Evolutionary conservation across 2,113 vertebrate species (phyloP).

Genomic region (Neolamprologus cancellatus): DNA sequence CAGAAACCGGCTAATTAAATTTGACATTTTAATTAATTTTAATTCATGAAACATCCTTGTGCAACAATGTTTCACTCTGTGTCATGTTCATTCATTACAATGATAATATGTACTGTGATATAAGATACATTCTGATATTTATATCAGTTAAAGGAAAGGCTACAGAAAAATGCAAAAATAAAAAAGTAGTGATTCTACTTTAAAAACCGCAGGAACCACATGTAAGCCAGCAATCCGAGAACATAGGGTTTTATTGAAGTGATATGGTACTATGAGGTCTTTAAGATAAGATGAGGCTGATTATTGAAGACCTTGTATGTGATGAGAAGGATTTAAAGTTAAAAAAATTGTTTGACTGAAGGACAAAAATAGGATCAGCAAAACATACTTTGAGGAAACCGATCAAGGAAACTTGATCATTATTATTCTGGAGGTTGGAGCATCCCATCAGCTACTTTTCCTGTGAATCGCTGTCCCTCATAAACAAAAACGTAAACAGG

Average conservation of each 20-base stretch:
- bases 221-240: background rate
- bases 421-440: background rate
- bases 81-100: background rate
- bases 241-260: background rate
- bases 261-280: background rate
- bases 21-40: background rate
- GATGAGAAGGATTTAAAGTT: background rate
- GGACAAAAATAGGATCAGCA: background rate
- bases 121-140: background rate
- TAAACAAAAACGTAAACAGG: background rate
- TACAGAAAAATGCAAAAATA: background rate
- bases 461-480: background rate
- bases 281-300: background rate
- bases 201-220: background rate
- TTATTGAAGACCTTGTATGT: background rate
- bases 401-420: background rate
- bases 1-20: background rate
- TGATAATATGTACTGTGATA: background rate
- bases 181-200: background rate
- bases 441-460: background rate
- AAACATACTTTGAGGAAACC: background rate
- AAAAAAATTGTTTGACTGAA: background rate
- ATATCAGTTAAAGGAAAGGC: background rate
- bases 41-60: background rate
- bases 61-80: background rate